These are phyloP conservation scores for Leuciscus waleckii DNA, from an alignment of 2,797 vertebrate genomes.

Conservation along the genomic window DNA sequence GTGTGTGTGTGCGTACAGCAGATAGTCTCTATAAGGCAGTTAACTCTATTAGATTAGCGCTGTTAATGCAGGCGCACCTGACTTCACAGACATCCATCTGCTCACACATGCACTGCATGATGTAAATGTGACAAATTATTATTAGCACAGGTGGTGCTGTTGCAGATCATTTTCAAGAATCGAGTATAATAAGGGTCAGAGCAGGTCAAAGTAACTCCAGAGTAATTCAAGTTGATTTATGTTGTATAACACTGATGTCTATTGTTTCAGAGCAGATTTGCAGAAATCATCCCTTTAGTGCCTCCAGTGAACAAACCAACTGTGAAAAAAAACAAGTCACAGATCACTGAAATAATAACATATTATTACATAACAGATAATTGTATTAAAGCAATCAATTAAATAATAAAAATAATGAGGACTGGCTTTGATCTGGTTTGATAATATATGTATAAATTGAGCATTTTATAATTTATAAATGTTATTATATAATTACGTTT, in stretches of 20 bases:
- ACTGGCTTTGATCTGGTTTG: neutral
- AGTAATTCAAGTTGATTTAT: neutral
- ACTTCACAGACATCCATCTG: neutral
- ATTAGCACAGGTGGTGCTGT: neutral
- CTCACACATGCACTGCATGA: neutral
- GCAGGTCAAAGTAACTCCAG: neutral
- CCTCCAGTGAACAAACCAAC: neutral
- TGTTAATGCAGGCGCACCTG: constrained; percentile 8
- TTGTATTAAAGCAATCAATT: neutral
- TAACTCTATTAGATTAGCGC: constrained; percentile 17
- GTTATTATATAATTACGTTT: neutral
- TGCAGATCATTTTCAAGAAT: neutral
- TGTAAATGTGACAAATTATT: neutral
- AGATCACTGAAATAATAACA: neutral
- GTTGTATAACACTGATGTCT: neutral
- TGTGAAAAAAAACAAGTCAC: neutral
- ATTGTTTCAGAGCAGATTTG: neutral
- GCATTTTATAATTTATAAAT: neutral
- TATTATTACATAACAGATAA: neutral
- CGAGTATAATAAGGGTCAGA: neutral
- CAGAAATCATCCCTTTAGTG: neutral
- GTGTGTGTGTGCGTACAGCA: neutral
- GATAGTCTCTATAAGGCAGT: neutral
- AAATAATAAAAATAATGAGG: neutral
- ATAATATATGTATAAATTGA: no score